A percentile compares a stretch with the other conserved stretches of the same genome.
phyloP scores from a whole-genome alignment of 2,113 vertebrate species.

The Mugil cephalus region DNA sequence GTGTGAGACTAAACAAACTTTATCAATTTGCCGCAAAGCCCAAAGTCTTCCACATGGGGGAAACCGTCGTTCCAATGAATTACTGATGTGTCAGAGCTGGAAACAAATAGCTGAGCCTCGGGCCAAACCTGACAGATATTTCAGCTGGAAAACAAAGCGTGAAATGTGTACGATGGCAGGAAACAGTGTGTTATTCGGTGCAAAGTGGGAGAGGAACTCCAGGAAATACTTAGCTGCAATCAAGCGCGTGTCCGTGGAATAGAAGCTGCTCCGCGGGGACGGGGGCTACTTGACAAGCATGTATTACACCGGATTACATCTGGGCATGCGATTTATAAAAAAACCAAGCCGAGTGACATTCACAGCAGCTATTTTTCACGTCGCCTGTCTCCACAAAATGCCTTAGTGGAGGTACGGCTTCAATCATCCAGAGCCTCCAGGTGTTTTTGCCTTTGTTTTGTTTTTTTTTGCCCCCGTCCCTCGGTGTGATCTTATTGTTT shows the following conservation, averaged over 20 bases:
- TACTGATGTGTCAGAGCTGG: slow-evolving; percentile 27
- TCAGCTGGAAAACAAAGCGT: slow-evolving; percentile 20
- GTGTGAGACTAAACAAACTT: slow-evolving; percentile 13
- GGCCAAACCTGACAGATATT: slow-evolving; percentile 51
- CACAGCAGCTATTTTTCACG: slow-evolving; percentile 38
- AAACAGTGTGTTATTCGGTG: slow-evolving; percentile 28
- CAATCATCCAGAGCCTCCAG: slow-evolving; percentile 55
- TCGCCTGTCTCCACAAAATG: slow-evolving; percentile 23
- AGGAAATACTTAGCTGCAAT: slow-evolving; percentile 47
- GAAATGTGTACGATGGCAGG: slow-evolving; percentile 27
- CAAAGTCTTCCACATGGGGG: slow-evolving; percentile 17
- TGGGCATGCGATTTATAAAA: slow-evolving; percentile 53
- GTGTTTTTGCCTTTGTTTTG: slow-evolving; percentile 9
- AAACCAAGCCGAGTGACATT: slow-evolving; percentile 38
- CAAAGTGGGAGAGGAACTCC: slow-evolving; percentile 4
- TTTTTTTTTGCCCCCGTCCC: slow-evolving; percentile 4
- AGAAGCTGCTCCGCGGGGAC: slow-evolving; percentile 25
- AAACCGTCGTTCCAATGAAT: slow-evolving; percentile 36
- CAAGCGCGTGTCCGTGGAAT: slow-evolving; percentile 16
- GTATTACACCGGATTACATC: slow-evolving; percentile 45
- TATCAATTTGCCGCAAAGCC: slow-evolving; percentile 12
- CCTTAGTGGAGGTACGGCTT: slow-evolving; percentile 27
- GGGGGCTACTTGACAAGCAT: slow-evolving; percentile 21
- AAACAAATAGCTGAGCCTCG: slow-evolving; percentile 23
- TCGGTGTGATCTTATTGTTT: slow-evolving; percentile 60